Percentiles rank a stretch among this genome's conserved stretches.
Conservation (phyloP, 2,797 vertebrate genomes). For the Halcyon badia region DNA sequence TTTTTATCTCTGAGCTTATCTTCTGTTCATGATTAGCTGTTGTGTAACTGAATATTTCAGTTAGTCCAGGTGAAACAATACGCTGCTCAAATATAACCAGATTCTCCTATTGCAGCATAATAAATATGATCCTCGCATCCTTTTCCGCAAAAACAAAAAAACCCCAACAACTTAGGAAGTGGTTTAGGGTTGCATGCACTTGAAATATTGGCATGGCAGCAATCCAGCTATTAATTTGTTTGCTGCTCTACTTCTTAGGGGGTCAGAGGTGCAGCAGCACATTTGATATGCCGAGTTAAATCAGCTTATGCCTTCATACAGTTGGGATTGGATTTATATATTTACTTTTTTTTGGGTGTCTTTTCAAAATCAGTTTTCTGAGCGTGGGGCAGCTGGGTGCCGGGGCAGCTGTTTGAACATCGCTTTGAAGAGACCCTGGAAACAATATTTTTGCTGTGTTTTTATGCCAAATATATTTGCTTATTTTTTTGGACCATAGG, state of each 20-base stretch:
- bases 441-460: not conserved
- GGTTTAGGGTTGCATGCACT: not conserved
- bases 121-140: not conserved
- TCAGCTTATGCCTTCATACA: not conserved
- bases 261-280: not conserved
- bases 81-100: not conserved
- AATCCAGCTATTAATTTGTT: not conserved
- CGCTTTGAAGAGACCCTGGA: not conserved
- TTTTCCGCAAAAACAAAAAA: not conserved
- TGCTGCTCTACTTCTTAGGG: not conserved
- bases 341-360: not conserved
- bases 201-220: not conserved
- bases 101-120: not conserved
- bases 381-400: not conserved
- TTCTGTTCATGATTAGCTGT: slow-evolving; percentile 55
- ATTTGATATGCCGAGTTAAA: not conserved
- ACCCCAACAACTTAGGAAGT: not conserved
- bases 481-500: not conserved
- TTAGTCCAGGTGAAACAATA: slow-evolving; percentile 36
- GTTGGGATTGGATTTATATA: not conserved
- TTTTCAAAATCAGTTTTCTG: not conserved
- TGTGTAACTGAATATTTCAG: slow-evolving; percentile 69
- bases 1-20: slow-evolving; percentile 67
- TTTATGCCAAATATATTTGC: not conserved
- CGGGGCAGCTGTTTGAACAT: not conserved